Evolutionary conservation across 2,888 invertebrate species (phyloP), one percentile per base, ranked within the genome.

Genomic region (Sarcophaga subvicina): DNA sequence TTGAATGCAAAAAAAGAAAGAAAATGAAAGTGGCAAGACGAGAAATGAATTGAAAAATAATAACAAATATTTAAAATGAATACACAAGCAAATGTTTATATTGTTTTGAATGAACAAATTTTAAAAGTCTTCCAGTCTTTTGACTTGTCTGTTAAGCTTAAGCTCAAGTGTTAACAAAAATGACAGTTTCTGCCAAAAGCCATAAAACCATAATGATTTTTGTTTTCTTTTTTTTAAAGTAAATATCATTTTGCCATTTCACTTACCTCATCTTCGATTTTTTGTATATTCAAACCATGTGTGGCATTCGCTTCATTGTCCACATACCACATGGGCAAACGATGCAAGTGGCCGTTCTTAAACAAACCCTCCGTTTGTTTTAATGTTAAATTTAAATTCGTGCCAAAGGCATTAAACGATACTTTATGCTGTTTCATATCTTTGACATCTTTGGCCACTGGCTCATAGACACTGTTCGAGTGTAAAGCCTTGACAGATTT

Each of bases 351-450:
- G 25, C 97, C 96, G 75, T 96, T 95, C 90, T 96, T 96, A 91
- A 97, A 95, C 86, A 98, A 94, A n/a, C 97, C 96, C 88, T 96
- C 95, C 77, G 97, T 97, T 87, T 95, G 96, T 91, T 95, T 96
- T 90, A 98, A 93, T 89, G 95, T 96, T 91, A 98, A 94, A 92
- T 96, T 96, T 91, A 97, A 93, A 90, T 95, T 95, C 92, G 95
- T 95, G 81, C 98, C 98, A 91, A 98, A 98, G 79, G 97, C 98
- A 91, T 96, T 96, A 90, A 98, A 94, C 89, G 96, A 95, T 76
- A 98, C 95, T 92, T 95, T 95, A 90, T 95, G 95, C 80, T 94
- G 93, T 73, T 92, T 92, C 66, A 91, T 89, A 47, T 89, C 88
- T 87, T 90, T 90, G 85, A 91, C 79, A 11, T 54, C 17, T 45